Evolutionary conservation across 1,140 invertebrate species (phyloP), one percentile per base, ranked within the genome.

Genomic region (Micrasema longulum): DNA sequence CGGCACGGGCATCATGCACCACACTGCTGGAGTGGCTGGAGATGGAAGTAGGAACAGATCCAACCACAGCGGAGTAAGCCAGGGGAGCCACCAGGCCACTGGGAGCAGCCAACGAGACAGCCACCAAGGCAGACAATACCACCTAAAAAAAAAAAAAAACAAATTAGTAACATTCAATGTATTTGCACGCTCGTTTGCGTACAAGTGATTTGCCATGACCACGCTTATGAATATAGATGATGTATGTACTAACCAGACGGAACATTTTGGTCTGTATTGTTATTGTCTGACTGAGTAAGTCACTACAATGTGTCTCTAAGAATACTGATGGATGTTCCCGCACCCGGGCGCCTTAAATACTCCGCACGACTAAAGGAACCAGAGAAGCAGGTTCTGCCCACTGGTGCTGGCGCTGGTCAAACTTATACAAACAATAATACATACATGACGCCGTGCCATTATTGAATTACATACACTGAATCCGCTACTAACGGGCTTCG

Each of bases 111-210:
- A 83, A 76, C 66, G 85, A 87, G 73, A 86, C 81, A 77, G 88
- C 88, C 76, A 89, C 77, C 67, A 89, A 78, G 78, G 86, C 85
- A 81, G 84, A 85, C 85, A 90, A 87, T 80, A 89, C 87, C 80
- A 88, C 80, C 87, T 88, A 72, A 52, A 76, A 72, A 71, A n/a
- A 76, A 57, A 35, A 73, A 73, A 16, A 57, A 69, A 57, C 10
- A 38, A 9, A 18, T 16, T 50, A 50, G 2, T 26, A 41, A 23
- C 36, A 63, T 38, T 38, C 36, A 7, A 12, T 16, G 3, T 11
- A n/a, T 43, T 31, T 11, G 10, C 41, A 43, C 41, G 10, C 3
- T 43, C 12, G 14, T 43, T 43, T 7, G 5, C 12, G 1, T n/a
- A 43, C 14, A 48, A 48, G 4, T 16, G 12, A 38, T 12, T 43